Conservation (phyloP, 1,140 invertebrate species). For the Mamestra configurata region DNA sequence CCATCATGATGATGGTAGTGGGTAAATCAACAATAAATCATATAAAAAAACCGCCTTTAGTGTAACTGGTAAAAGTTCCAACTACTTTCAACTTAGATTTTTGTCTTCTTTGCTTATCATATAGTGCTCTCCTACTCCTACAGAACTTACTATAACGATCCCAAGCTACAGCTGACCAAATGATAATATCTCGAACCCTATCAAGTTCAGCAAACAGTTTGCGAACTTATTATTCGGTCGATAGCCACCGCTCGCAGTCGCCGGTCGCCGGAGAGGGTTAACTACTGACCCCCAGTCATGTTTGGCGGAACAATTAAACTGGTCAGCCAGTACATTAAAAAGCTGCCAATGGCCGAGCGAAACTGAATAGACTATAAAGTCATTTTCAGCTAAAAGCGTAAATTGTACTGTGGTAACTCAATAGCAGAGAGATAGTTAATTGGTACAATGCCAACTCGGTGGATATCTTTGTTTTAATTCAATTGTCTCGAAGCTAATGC, state of each 20-base stretch:
- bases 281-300: slow-evolving; percentile 33
- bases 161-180: neutral
- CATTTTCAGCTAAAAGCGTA: slow-evolving; percentile 77
- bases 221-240: slow-evolving; percentile 33
- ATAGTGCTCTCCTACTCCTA: neutral
- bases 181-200: slow-evolving; percentile 21
- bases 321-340: slow-evolving; percentile 52
- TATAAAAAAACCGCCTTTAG: no score
- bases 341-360: slow-evolving; percentile 58
- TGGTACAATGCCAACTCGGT: slow-evolving; percentile 79
- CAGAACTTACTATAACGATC: neutral
- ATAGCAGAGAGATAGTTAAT: slow-evolving; percentile 72
- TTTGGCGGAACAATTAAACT: slow-evolving; percentile 47
- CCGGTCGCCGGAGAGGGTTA: slow-evolving; percentile 20
- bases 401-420: slow-evolving; percentile 72
- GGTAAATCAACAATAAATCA: no score
- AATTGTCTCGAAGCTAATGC: slow-evolving; percentile 69
- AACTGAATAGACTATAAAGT: slow-evolving; percentile 74
- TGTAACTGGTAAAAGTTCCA: neutral
- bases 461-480: slow-evolving; percentile 77
- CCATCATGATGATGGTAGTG: neutral
- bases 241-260: slow-evolving; percentile 21
- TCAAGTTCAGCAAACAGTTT: slow-evolving; percentile 32
- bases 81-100: neutral
- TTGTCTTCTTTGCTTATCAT: neutral